phyloP scores from a whole-genome alignment of 2,797 vertebrate species.

The Tokudaia tokunoshimensis region DNA sequence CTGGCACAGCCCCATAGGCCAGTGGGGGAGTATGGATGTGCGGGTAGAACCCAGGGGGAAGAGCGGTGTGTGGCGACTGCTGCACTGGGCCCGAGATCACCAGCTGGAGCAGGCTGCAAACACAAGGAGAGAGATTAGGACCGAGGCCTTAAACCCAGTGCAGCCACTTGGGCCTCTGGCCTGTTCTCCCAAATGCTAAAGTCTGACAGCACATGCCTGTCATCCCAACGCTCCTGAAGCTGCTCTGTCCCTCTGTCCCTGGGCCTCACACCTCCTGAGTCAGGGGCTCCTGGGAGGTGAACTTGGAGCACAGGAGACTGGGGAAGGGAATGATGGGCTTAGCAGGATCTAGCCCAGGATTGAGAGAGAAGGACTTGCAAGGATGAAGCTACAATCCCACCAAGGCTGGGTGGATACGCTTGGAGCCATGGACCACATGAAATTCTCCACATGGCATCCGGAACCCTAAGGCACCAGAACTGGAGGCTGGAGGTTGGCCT shows the following conservation, averaged over 20 bases:
- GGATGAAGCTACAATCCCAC: neutral
- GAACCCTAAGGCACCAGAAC: neutral
- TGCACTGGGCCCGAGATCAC: conserved; percentile 97
- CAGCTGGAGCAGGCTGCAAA: conserved; percentile 96
- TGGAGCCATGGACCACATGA: neutral
- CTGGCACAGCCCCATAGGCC: conserved; percentile 90
- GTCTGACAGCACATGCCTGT: neutral
- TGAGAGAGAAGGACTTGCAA: neutral
- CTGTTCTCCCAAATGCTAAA: neutral
- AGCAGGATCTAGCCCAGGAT: accelerated
- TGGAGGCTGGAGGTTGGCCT: neutral
- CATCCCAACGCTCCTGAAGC: neutral
- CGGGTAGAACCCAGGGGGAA: conserved; percentile 93
- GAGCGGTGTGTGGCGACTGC: conserved; percentile 86
- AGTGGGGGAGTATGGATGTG: conserved; percentile 95
- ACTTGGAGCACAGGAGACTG: neutral
- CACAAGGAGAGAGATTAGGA: conserved; percentile 68
- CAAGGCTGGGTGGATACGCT: neutral
- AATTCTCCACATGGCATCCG: neutral
- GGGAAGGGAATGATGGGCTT: neutral
- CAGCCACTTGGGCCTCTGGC: neutral
- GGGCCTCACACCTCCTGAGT: neutral
- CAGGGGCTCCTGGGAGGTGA: neutral
- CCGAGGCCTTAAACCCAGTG: accelerated
- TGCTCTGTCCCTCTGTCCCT: neutral